Conservation (phyloP, 2,888 invertebrate species). For the Andricus curvator region DNA sequence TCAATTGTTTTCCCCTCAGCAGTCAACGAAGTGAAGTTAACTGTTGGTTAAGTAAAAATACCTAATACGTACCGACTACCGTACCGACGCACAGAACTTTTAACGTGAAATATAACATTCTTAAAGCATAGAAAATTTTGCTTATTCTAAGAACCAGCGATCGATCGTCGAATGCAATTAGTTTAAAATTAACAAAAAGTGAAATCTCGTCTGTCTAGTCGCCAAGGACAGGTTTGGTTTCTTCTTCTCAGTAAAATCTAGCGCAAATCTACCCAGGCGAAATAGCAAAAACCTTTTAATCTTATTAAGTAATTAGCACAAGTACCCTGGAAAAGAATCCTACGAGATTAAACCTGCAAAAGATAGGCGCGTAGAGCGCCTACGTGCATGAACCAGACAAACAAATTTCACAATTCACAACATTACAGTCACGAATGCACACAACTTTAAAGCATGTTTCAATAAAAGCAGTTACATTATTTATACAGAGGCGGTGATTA, state of each 20-base stretch:
- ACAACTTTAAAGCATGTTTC: constrained; percentile 7
- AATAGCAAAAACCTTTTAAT: constrained; percentile 10
- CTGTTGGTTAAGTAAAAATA: too few species aligned
- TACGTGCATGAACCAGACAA: constrained; percentile 3
- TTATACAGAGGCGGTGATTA: background rate
- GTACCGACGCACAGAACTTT: too few species aligned
- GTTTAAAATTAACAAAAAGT: background rate
- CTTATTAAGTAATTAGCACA: background rate
- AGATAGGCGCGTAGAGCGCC: background rate
- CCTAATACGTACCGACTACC: too few species aligned
- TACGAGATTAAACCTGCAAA: background rate
- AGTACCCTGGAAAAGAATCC: constrained; percentile 4
- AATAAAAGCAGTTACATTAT: background rate
- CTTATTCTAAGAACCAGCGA: background rate
- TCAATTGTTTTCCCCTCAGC: too few species aligned
- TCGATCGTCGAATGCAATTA: constrained; percentile 16
- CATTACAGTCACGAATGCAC: background rate
- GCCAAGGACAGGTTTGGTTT: background rate
- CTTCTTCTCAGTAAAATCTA: constrained; percentile 9
- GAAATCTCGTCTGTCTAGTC: constrained; percentile 3
- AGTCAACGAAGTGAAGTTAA: background rate
- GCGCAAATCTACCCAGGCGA: background rate
- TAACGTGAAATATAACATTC: background rate
- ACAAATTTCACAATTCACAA: constrained; percentile 22
- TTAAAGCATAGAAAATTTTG: background rate